phyloP scores from a whole-genome alignment of 2,113 vertebrate genomes.

The Tragelaphus imberbis region DNA sequence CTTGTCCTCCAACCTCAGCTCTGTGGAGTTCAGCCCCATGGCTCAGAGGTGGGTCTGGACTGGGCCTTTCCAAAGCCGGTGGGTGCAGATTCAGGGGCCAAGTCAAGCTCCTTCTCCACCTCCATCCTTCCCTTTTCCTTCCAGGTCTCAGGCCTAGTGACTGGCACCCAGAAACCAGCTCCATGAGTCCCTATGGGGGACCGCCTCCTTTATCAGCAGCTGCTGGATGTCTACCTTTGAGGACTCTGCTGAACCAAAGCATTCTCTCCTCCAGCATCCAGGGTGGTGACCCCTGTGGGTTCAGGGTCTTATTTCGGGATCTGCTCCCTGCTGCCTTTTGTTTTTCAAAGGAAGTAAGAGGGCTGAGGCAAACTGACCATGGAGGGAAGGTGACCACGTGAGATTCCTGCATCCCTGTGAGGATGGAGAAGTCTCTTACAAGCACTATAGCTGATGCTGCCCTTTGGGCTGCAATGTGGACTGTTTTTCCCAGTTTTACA shows the following conservation, averaged over 20 bases:
- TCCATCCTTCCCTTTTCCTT: neutral
- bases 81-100: no score
- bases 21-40: neutral
- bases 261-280: neutral
- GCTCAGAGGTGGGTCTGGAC: neutral
- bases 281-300: neutral
- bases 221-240: fast-evolving
- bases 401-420: neutral
- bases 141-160: neutral
- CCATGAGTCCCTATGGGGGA: fast-evolving
- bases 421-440: neutral
- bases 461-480: neutral
- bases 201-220: neutral
- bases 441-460: neutral
- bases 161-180: neutral
- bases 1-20: neutral
- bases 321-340: neutral
- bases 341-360: neutral
- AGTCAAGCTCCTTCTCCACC: neutral
- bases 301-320: neutral
- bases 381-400: neutral
- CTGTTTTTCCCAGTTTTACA: neutral
- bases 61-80: neutral
- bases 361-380: neutral
- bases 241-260: neutral